Evolutionary conservation across 1,140 invertebrate species (phyloP), one percentile per base, ranked within the genome.

Genomic region (Scaptomyza hsui): DNA sequence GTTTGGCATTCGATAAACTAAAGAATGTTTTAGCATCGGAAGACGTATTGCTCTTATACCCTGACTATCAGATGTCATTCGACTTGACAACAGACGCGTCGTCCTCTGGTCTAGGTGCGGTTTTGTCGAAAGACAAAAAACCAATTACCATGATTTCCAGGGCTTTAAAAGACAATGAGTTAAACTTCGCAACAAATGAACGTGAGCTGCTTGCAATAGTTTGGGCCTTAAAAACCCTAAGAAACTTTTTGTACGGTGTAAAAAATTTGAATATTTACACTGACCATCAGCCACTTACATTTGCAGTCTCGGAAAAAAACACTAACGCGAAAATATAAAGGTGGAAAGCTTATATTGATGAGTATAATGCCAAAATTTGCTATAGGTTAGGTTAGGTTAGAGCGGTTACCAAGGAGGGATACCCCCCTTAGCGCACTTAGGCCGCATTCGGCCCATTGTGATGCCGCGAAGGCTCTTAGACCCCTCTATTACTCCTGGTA

Each of bases 41-140:
- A 59, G 12, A 59, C n/a, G n/a, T n/a, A n/a, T 29, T 57, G 55
- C 12, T 45, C 2, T n/a, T 57, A 2, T 57, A 57, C 10, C 55
- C 10, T 6, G 26, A 45, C 13, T 57, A 47, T 7, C 12, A 19
- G 4, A 59, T 24, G n/a, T 10, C 29, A 10, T 59, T 59, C 21
- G 26, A 47, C 18, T 21, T 45, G 18, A 45, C 18, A 9, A 45
- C 18, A 12, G 18, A 45, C 15, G 42, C 42, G 16, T 44, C 16
- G 19, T 19, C 37, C 4, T 39, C 12, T 39, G n/a, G n/a, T 26
- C 24, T 26, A 26, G 37, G n/a, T 15, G 37, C 37, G n/a, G 37
- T 15, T n/a, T 39, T 39, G 13, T 39, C 13, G 2, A 1, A 39
- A 39, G n/a, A 26, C n/a, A 26, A 26, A 4, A 29, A 29, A 29